Base-by-base conservation (phyloP, 2,888 invertebrate genomes). In the Cephus rjabovi region DNA sequence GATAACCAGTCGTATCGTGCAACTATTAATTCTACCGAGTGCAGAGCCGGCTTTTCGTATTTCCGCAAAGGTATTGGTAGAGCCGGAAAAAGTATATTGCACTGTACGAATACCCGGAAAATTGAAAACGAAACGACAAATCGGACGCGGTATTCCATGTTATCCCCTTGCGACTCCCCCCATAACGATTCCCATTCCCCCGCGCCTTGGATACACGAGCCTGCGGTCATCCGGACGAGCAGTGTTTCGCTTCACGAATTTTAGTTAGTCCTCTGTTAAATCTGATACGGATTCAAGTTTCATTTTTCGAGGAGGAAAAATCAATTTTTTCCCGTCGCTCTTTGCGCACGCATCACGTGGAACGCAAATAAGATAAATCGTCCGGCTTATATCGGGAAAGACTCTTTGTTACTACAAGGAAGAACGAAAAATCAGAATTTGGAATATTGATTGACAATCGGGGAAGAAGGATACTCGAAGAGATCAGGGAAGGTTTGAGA, bases 101-200 rank as follows among this genome's bases (percentile, higher is more conserved):
- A 9, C 76, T 77, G 81, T 84, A 86, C 87, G 84, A 87, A 88
- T 86, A 82, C 82, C 81, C 79, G 82, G 85, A 82, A 87, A 88
- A 86, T 87, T 87, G 86, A 87, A 88, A 88, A 85, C 84, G 83
- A 83, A 87, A 85, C 83, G 80, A 78, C 82, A 79, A 74, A 34
- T 80, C 76, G 81, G 37, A 34, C 75, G 78, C 77, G 73, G 31
- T 23, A 56, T 56, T 56, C 56, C 23, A 56, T 56, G 56, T 2
- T 56, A 56, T 35, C 23, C 56, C 56, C 56, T 56, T 56, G 56
- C 23, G 56, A 56, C 56, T 23, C 23, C 9, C 56, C 23, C 23
- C 23, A 23, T 56, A 56, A 56, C 56, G 23, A 56, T 23, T 23
- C 56, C 23, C 56, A 23, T 9, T 6, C 23, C 56, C 56, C 56